Evolutionary conservation across 1,140 invertebrate species (phyloP).

Genomic region (Helicoverpa zea): DNA sequence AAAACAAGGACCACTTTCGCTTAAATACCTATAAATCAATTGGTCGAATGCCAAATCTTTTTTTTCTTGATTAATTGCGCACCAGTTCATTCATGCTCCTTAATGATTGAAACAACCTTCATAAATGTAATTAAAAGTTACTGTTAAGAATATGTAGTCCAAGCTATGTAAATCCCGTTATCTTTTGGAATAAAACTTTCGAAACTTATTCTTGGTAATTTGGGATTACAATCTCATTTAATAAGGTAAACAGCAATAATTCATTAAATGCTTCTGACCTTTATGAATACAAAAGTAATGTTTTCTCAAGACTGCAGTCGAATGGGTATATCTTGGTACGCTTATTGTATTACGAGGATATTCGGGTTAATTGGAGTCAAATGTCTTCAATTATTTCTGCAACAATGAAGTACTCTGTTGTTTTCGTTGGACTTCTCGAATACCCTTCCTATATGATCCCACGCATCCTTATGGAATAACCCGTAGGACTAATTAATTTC

Average conservation of each 20-base stretch:
- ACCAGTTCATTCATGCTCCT: too few species aligned
- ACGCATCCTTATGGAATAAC: neutral
- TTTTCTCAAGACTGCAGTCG: neutral
- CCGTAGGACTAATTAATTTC: too few species aligned
- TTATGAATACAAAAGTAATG: too few species aligned
- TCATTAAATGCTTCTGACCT: too few species aligned
- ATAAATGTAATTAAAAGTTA: neutral
- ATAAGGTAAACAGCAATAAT: slow-evolving; percentile 17
- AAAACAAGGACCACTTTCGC: too few species aligned
- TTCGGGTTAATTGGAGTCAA: slow-evolving; percentile 73
- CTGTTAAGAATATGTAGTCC: neutral
- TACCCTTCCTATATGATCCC: neutral
- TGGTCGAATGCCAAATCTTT: too few species aligned
- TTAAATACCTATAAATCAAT: too few species aligned
- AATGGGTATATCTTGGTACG: slow-evolving; percentile 45
- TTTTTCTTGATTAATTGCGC: too few species aligned
- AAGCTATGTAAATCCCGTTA: neutral
- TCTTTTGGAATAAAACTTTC: slow-evolving; percentile 6
- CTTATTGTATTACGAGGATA: slow-evolving; percentile 67
- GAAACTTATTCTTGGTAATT: neutral
- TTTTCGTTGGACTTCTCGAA: neutral
- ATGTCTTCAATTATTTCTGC: slow-evolving; percentile 27
- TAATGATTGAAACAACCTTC: neutral
- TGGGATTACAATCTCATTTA: slow-evolving; percentile 10
- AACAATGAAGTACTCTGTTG: neutral